Base-by-base conservation (phyloP, 1,140 invertebrate genomes). In the Copidosoma floridanum region DNA sequence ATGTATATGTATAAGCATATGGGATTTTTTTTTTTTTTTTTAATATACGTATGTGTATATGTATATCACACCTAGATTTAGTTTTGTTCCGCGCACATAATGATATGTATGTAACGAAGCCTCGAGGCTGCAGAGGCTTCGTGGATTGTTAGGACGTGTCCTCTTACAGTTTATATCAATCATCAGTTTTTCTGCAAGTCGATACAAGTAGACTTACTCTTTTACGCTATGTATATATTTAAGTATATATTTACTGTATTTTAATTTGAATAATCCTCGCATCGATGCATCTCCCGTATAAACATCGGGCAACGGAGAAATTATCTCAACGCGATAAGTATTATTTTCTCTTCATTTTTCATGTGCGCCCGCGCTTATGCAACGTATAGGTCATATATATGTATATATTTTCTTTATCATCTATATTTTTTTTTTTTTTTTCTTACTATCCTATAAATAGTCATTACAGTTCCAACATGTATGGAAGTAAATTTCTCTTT, bases 71-170 rank as follows among this genome's bases (percentile, higher is more conserved):
- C 68, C 66, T 79, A 77, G 70, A 69, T 38, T 73, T 72, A 65
- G 65, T 74, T n/a, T 78, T 76, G 73, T 78, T 79, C 70, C 74
- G 59, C 69, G 52, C 64, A n/a, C n/a, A 71, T 64, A 80, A 78
- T 80, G 78, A 79, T 80, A 80, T 79, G 77, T 78, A 78, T 78
- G 65, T 51, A 46, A 72, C 70, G 56, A 69, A 62, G 66, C 63
- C 52, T 66, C 65, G 60, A 61, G 61, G 53, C 68, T 63, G 48
- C 12, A 2, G 61, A 57, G 43, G 43, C 43, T 63, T 3, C 61
- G 48, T 57, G 37, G 26, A 3, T 14, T 48, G 37, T 16, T n/a
- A 43, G 43, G 16, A 47, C n/a, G 2, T 54, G 35, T 40, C 48
- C 40, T 53, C 44, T 16, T 29, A 43, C 51, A 41, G 32, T 20